Evolutionary conservation across 2,113 vertebrate genomes (phyloP), one percentile per base, ranked within the genome.

Genomic region (Aythya baeri): DNA sequence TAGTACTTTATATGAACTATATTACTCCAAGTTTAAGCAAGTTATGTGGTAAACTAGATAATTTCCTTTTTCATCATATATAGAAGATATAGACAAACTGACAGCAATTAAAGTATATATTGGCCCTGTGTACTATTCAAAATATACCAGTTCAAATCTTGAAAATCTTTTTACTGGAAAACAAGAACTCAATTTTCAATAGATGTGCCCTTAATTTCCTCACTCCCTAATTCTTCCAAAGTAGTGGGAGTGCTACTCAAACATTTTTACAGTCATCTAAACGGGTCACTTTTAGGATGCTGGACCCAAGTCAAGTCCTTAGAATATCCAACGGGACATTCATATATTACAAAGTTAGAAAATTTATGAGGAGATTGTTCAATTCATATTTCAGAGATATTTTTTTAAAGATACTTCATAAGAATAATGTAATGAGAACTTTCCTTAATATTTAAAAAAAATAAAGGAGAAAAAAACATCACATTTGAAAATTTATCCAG

Each of bases 391-490:
- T 59, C 57, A 46, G 54, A 54, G 26, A 41, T 41, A 4, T 57
- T 10, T 26, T 89, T 57, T 59, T 84, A 50, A 1, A 23, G 9
- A 86, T 20, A n/a, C 13, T 5, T 29, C 29, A 34, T 22, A 59
- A 75, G 52, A 63, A 63, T 52, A 80, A 83, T 32, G 17, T 58
- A 81, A 71, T 59, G 52, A 91, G 65, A 86, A 77, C 31, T 81
- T 91, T 29, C 68, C 86, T 91, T 86, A 74, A 71, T 71, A 59
- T 71, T 31, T 80, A 74, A 63, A 58, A 83, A 91, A 91, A 78
- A 18, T 46, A 44, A 71, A 86, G 74, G 59, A 91, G 11, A 7
- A 78, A 57, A 49, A 66, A 81, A 61, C 63, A 18, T 62, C 29
- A 41, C 27, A 54, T 88, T 34, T 70, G 68, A 83, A 88, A 92